Conservation (phyloP, 2,888 invertebrate genomes). For the Rotaria magnacalcarata region DNA sequence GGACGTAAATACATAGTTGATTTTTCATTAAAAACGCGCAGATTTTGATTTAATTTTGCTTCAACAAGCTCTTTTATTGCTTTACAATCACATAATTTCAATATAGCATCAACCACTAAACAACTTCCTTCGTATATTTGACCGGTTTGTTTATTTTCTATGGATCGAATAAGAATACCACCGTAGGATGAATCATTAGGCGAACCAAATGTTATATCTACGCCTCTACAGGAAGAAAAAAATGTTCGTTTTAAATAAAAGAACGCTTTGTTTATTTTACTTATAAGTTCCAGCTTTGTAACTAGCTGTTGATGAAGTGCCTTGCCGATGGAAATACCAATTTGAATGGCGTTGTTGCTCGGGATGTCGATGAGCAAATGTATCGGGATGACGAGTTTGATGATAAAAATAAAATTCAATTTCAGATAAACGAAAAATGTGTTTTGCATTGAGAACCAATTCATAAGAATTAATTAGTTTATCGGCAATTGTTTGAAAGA, state of each 20-base stretch:
- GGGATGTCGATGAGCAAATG: conserved; percentile 7
- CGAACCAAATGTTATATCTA: background rate
- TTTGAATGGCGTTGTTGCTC: background rate
- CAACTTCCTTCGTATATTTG: conserved; percentile 16
- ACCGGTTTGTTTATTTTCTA: background rate
- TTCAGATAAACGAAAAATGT: background rate
- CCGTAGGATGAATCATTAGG: background rate
- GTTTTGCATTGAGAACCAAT: background rate
- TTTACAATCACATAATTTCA: background rate
- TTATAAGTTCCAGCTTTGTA: conserved; percentile 24
- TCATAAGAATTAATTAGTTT: conserved; percentile 1
- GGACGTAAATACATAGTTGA: background rate
- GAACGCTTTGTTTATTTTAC: background rate
- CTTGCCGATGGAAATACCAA: conserved; percentile 32
- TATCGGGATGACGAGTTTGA: background rate
- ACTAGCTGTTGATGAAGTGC: conserved; percentile 4
- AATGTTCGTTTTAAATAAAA: no score
- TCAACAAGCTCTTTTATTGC: conserved; percentile 26
- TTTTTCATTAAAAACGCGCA: background rate
- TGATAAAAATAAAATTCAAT: conserved; percentile 16
- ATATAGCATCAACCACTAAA: conserved; percentile 15
- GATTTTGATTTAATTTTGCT: background rate
- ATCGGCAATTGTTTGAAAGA: background rate
- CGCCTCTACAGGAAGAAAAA: background rate
- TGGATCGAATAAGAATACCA: conserved; percentile 15